A percentile compares a stretch with the other conserved stretches of the same genome.
These are phyloP conservation scores for Zosterops borbonicus DNA, from an alignment of 2,113 vertebrate genomes.

Conservation along the genomic window DNA sequence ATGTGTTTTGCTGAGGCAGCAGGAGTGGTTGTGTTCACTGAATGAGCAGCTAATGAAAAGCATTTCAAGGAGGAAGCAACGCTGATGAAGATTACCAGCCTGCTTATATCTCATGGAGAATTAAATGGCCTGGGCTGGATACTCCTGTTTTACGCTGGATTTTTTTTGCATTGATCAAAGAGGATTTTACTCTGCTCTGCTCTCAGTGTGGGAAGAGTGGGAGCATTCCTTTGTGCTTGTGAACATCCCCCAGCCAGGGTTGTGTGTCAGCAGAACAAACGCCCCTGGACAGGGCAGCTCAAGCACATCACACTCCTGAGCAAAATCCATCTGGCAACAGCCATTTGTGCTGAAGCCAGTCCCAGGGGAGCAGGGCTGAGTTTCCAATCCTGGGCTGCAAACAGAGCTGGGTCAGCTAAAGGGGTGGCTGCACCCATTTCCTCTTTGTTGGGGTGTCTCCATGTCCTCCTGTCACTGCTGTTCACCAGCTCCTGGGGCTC, in stretches of 20 bases:
- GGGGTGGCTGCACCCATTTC: not conserved
- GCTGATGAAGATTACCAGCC: conserved; percentile 40
- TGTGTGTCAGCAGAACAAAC: not conserved
- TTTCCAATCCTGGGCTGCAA: not conserved
- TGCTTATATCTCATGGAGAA: conserved; percentile 10
- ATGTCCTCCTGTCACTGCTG: not conserved
- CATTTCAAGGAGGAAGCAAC: conserved; percentile 54
- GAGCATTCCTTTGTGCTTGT: not conserved
- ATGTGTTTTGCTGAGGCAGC: conserved; percentile 63
- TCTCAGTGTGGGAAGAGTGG: not conserved
- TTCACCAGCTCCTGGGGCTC: not conserved
- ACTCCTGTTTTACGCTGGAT: conserved; percentile 41
- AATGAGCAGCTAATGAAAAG: conserved; percentile 70
- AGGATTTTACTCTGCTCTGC: not conserved
- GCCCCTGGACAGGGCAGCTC: not conserved
- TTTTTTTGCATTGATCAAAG: conserved; percentile 8
- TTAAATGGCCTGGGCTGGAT: conserved; percentile 31
- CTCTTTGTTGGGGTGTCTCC: not conserved
- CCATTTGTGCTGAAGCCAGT: not conserved
- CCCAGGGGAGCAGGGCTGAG: not conserved
- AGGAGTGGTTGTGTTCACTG: conserved; percentile 48
- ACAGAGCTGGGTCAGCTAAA: not conserved
- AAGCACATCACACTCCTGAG: not conserved
- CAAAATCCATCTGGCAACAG: not conserved
- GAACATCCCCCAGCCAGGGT: not conserved